phyloP scores from a whole-genome alignment of 2,888 invertebrate species.

The Kryphioiulus occultus region DNA sequence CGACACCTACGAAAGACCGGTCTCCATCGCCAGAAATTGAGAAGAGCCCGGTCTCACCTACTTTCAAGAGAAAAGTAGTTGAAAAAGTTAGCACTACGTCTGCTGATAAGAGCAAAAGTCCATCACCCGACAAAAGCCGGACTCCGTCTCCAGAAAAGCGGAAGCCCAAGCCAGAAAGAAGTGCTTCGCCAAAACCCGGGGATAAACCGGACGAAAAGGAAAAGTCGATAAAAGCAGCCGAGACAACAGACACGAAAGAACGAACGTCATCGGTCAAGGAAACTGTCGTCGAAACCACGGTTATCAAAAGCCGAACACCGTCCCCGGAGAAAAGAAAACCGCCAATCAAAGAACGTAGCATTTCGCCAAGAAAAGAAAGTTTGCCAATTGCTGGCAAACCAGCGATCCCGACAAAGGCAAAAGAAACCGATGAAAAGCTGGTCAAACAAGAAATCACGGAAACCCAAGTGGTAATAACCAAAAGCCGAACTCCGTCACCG shows the following conservation, averaged over 20 bases:
- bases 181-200: background rate
- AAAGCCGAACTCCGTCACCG: background rate
- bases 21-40: background rate
- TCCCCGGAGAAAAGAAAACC: conserved; percentile 43
- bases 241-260: background rate
- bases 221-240: background rate
- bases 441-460: background rate
- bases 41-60: background rate
- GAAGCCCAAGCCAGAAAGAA: background rate
- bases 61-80: background rate
- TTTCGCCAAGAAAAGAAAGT: conserved; percentile 13
- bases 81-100: background rate
- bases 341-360: background rate
- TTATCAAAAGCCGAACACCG: background rate
- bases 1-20: background rate
- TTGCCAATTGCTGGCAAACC: background rate
- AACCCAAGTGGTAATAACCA: background rate
- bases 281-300: background rate
- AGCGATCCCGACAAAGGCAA: background rate
- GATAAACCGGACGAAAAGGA: background rate
- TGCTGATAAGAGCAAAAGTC: background rate
- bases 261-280: background rate
- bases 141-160: background rate
- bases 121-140: background rate
- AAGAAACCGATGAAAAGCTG: too few relatives aligned